Evolutionary conservation across 2,113 vertebrate species (phyloP).

Genomic region (Thalassoma bifasciatum): DNA sequence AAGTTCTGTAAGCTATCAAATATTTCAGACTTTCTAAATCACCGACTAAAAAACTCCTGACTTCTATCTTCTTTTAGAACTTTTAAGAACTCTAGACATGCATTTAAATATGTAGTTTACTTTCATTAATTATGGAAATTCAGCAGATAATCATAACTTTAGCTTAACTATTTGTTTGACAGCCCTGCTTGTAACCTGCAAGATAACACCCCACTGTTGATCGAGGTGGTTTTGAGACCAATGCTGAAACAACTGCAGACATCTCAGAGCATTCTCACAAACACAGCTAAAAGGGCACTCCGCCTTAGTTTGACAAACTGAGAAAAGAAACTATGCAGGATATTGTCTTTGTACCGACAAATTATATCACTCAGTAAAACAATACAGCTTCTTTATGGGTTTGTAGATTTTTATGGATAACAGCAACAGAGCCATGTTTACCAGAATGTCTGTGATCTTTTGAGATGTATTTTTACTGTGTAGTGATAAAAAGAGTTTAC

Average conservation of each 20-base stretch:
- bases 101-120: too few relatives aligned
- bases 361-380: background rate
- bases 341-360: background rate
- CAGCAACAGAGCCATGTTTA: background rate
- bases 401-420: conserved; percentile 12
- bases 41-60: too few relatives aligned
- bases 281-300: background rate
- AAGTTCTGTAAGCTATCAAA: too few relatives aligned
- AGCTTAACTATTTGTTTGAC: too few relatives aligned
- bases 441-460: background rate
- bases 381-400: background rate
- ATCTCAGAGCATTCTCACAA: background rate
- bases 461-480: background rate
- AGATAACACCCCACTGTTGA: background rate
- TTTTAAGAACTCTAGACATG: too few relatives aligned
- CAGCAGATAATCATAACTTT: too few relatives aligned
- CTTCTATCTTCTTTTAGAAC: too few relatives aligned
- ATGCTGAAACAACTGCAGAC: background rate
- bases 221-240: background rate
- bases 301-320: background rate
- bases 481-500: background rate
- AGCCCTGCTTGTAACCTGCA: background rate
- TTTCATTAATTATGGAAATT: too few relatives aligned
- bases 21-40: too few relatives aligned
- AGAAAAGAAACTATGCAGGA: background rate